Conservation (phyloP, 30 jellyfish, hydroid and myxozoan species). For the Aurelia coerulea region DNA sequence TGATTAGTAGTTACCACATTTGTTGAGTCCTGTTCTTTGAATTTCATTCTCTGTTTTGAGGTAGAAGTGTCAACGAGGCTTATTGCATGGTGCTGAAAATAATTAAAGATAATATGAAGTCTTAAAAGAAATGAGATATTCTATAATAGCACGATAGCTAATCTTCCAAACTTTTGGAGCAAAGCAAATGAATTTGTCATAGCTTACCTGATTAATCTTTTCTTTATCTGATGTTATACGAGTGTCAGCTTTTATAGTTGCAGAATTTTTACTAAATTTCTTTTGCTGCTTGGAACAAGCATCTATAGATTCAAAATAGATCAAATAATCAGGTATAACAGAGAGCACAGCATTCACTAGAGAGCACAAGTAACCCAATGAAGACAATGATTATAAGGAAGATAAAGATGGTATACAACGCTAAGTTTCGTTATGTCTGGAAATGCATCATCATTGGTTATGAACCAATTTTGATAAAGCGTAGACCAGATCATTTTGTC, state of each 20-base stretch:
- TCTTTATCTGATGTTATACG: background rate
- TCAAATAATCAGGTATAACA: background rate
- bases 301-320: conserved; percentile 21
- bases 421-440: too few relatives aligned
- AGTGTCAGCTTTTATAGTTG: conserved; percentile 3
- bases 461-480: too few relatives aligned
- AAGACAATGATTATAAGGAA: too few relatives aligned
- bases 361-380: background rate
- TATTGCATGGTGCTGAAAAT: conserved; percentile 49
- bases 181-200: too few relatives aligned
- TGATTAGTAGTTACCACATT: conserved; percentile 13
- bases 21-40: conserved; percentile 29
- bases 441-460: too few relatives aligned
- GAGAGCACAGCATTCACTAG: background rate
- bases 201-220: conserved; percentile 12
- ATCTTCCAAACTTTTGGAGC: too few relatives aligned
- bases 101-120: too few relatives aligned
- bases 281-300: conserved; percentile 40
- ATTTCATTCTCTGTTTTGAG: conserved; percentile 3
- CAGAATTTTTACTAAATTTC: background rate
- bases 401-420: too few relatives aligned
- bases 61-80: conserved; percentile 21
- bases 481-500: too few relatives aligned
- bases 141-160: too few relatives aligned
- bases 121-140: too few relatives aligned